Conservation (phyloP, 2,888 invertebrate species). For the Lucinisca nassula region DNA sequence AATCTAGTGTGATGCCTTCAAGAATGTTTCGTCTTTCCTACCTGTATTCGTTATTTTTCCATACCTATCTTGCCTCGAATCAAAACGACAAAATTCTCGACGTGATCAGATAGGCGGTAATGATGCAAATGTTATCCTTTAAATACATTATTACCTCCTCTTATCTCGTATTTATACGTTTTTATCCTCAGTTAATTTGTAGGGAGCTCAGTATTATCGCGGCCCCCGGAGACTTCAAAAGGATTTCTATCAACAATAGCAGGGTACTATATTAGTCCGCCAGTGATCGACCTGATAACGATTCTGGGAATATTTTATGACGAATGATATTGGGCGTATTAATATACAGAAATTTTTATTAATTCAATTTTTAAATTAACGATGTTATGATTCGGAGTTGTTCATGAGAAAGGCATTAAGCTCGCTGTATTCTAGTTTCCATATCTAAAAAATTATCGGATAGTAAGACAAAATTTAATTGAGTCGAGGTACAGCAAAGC, state of each 20-base stretch:
- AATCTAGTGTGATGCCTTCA: not conserved
- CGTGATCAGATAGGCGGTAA: slow-evolving; percentile 5
- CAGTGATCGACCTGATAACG: not conserved
- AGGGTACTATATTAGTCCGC: not conserved
- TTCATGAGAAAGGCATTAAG: not conserved
- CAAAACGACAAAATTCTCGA: slow-evolving; percentile 2
- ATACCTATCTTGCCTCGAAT: not conserved
- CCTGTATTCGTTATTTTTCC: not conserved
- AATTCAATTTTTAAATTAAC: slow-evolving; percentile 12
- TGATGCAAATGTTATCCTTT: slow-evolving; percentile 1
- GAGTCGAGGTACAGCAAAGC: too few species aligned
- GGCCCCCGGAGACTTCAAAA: slow-evolving; percentile 15
- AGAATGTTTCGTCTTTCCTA: not conserved
- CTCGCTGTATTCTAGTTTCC: not conserved
- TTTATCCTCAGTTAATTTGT: slow-evolving; percentile 7
- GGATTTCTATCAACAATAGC: slow-evolving; percentile 11
- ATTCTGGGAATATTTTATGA: not conserved
- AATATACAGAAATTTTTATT: not conserved
- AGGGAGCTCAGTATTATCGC: slow-evolving; percentile 7
- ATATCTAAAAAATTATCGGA: not conserved
- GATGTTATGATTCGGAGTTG: not conserved
- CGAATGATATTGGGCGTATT: not conserved
- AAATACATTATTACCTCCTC: slow-evolving; percentile 4
- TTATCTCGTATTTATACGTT: not conserved
- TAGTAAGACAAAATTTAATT: not conserved